Base-by-base conservation (phyloP, 2,888 invertebrate species). In the Drosophila aldrichi region DNA sequence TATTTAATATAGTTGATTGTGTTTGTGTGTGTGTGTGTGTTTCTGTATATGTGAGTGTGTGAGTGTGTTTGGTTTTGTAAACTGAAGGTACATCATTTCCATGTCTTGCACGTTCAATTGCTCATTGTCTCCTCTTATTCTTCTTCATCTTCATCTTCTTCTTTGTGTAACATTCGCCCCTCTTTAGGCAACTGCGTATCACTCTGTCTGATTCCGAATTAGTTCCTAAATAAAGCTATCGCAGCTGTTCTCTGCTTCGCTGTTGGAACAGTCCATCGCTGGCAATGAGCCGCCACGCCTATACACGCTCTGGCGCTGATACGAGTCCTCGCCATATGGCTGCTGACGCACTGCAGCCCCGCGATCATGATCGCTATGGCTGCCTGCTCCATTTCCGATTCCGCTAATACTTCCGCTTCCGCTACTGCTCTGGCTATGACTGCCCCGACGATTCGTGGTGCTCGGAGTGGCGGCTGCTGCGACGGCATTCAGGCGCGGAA, bases 161-260 rank as follows among this genome's bases (percentile, higher is more conserved):
- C 38, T 3, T 32, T 9, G 25, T n/a, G 43, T 10, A 25, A 18
- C 34, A 48, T 25, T 59, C 10, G 60, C 52, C 57, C 18, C 18
- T n/a, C 7, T 6, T 14, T 7, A 16, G 52, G 16, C 51, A 41
- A 3, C 20, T 12, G 1, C 7, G 8, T 32, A 9, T 14, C 14
- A 16, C 16, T 44, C 43, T 14, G 20, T 14, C 20, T 6, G 43
- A 41, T 0, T 22, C 32, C 41, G 40, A 6, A 32, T 2, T 9
- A 9, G 5, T 5, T n/a, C 36, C 71, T 85, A 84, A 25, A 88
- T 72, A 46, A 88, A 78, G 63, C 93, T 92, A 68, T 93, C 93
- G 69, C 92, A 92, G 68, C 92, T 92, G 64, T 93, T 93, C 71
- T 93, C 93, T 48, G 92, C 85, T 75, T 93, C 93, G 73, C 92